These are phyloP conservation scores for Microplitis mediator DNA, from an alignment of 1,140 invertebrate genomes.

Conservation along the genomic window DNA sequence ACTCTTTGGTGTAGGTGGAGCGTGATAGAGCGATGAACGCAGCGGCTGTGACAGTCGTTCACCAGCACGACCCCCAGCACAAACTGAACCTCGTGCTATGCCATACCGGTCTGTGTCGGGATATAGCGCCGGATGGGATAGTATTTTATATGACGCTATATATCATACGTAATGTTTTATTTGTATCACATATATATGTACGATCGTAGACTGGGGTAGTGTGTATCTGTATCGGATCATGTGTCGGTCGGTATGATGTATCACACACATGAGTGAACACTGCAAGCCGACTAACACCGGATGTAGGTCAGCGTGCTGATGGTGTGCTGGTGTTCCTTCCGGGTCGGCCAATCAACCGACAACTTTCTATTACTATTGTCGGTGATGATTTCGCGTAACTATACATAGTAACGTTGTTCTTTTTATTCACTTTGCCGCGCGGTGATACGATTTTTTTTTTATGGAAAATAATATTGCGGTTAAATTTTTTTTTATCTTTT, in stretches of 20 bases:
- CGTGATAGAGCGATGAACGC: conserved; percentile 7
- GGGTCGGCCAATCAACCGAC: conserved; percentile 26
- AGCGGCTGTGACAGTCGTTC: not conserved
- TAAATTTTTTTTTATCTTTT: no score
- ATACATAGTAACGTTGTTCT: no score
- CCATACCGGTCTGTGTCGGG: not conserved
- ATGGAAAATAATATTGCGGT: no score
- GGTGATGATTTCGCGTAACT: not conserved
- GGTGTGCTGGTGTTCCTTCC: conserved; percentile 19
- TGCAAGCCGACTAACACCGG: conserved; percentile 15
- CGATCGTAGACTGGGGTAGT: not conserved
- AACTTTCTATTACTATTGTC: conserved; percentile 27
- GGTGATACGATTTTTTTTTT: no score
- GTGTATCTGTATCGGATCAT: not conserved
- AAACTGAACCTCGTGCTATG: not conserved
- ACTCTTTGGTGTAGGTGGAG: not conserved
- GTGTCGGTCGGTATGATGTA: not conserved
- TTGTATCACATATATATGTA: no score
- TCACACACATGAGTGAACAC: not conserved
- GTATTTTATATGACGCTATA: not conserved
- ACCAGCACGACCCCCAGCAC: not conserved
- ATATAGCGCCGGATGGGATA: no score
- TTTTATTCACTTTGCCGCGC: no score
- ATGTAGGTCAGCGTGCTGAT: conserved; percentile 27
- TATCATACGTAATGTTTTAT: not conserved